phyloP scores from a whole-genome alignment of 2,888 invertebrate genomes.

The Acleris sparsana region DNA sequence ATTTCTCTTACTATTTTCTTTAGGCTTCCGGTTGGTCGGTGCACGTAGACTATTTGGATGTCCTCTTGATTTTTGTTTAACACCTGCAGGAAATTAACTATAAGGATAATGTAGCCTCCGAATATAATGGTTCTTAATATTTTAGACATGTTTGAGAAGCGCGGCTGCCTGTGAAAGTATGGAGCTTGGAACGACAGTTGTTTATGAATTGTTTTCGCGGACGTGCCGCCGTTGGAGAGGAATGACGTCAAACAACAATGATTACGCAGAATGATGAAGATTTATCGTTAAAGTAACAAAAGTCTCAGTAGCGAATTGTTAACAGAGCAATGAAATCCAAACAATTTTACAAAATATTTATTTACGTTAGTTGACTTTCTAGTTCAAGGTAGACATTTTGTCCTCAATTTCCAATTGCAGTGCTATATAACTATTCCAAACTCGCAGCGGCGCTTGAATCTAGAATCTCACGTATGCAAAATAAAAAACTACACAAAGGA shows the following conservation, averaged over 20 bases:
- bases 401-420: no score
- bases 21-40: constrained; percentile 42
- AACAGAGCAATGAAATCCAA: no score
- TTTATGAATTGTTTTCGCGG: constrained; percentile 26
- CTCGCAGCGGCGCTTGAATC: constrained; percentile 7
- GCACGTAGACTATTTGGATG: constrained; percentile 57
- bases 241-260: constrained; percentile 8
- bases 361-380: no score
- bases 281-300: not conserved
- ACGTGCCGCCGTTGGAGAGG: constrained; percentile 4
- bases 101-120: constrained; percentile 49
- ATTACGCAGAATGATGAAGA: constrained; percentile 9
- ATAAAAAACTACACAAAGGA: constrained; percentile 53
- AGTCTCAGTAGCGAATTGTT: no score
- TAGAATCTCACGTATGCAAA: constrained; percentile 57
- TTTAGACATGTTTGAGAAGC: constrained; percentile 54
- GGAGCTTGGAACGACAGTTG: constrained; percentile 14
- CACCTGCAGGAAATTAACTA: constrained; percentile 52
- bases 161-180: constrained; percentile 9
- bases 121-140: constrained; percentile 52
- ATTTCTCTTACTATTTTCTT: constrained; percentile 48
- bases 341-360: no score
- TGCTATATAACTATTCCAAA: constrained; percentile 11
- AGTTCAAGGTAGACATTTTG: no score
- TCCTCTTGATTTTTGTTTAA: constrained; percentile 43